Percentiles rank a stretch among this genome's conserved stretches.
These are phyloP conservation scores for Sardinella longiceps DNA, from an alignment of 2,797 vertebrate genomes.

Conservation along the genomic window DNA sequence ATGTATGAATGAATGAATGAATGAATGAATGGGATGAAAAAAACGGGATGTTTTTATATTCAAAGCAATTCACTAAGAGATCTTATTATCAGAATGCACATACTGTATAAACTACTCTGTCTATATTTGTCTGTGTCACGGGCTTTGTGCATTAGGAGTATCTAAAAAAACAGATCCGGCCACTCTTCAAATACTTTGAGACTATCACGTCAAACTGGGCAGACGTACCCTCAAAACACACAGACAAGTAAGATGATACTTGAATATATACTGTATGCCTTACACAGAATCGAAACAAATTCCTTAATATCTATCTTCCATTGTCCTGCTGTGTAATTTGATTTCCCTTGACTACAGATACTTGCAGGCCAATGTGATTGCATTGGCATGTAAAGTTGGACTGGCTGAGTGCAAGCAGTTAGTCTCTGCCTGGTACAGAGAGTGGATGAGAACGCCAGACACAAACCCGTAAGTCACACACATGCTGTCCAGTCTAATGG, in stretches of 20 bases:
- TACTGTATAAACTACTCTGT: too few relatives aligned
- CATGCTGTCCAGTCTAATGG: too few relatives aligned
- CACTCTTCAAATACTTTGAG: constrained; percentile 59
- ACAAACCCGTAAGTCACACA: not conserved
- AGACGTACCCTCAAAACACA: rapidly evolving
- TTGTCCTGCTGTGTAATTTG: not conserved
- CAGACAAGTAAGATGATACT: constrained; percentile 1
- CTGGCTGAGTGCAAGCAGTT: not conserved
- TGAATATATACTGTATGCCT: not conserved
- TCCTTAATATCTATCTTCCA: not conserved
- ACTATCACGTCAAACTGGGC: rapidly evolving
- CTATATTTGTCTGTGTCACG: too few relatives aligned
- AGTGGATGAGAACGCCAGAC: not conserved
- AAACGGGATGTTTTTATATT: too few relatives aligned
- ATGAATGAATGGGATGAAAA: too few relatives aligned
- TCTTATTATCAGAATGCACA: too few relatives aligned
- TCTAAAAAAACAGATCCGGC: not conserved
- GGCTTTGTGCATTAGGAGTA: not conserved
- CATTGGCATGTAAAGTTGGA: not conserved
- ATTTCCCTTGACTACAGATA: not conserved
- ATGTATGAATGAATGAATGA: too few relatives aligned
- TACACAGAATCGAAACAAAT: not conserved
- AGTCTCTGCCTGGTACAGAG: not conserved
- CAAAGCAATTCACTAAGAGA: too few relatives aligned
- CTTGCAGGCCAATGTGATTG: not conserved